phyloP scores from a whole-genome alignment of 2,888 invertebrate species.

The Drosophila hamatofila region DNA sequence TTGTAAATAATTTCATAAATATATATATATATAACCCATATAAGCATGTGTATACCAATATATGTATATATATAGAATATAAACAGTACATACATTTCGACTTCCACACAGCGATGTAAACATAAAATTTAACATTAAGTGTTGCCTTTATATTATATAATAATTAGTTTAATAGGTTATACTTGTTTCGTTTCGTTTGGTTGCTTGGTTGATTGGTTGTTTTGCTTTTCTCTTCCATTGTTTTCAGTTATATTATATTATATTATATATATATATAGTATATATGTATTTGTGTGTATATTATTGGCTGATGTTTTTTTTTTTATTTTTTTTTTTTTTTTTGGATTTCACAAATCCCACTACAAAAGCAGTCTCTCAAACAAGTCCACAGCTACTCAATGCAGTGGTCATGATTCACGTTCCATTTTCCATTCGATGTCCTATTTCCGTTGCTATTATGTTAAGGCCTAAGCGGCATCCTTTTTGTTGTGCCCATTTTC shows the following conservation, averaged over 20 bases:
- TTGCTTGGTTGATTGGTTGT: constrained; percentile 45
- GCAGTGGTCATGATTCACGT: constrained; percentile 24
- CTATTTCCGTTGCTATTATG: constrained; percentile 16
- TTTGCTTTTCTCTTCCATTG: constrained; percentile 8
- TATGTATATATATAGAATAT: constrained; percentile 29
- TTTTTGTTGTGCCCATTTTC: constrained; percentile 80
- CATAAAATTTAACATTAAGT: constrained; percentile 56
- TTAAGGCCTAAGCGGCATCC: constrained; percentile 37
- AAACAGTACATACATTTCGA: constrained; percentile 55
- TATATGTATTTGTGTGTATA: constrained; percentile 31
- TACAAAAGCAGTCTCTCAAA: constrained; percentile 59
- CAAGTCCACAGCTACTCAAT: constrained; percentile 53
- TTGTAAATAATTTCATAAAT: constrained; percentile 60
- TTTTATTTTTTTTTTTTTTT: constrained; percentile 40
- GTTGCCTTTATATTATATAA: constrained; percentile 50
- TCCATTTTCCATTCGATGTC: constrained; percentile 49
- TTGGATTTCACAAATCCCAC: constrained; percentile 59
- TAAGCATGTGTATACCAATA: constrained; percentile 48
- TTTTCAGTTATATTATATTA: constrained; percentile 21
- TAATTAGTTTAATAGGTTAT: constrained; percentile 55
- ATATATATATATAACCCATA: constrained; percentile 39
- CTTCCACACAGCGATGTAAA: constrained; percentile 49
- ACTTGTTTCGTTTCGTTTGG: constrained; percentile 52
- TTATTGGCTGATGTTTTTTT: constrained; percentile 51
- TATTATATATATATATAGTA: constrained; percentile 2